Conservation (phyloP, 2,888 invertebrate species). For the Polyommatus icarus region DNA sequence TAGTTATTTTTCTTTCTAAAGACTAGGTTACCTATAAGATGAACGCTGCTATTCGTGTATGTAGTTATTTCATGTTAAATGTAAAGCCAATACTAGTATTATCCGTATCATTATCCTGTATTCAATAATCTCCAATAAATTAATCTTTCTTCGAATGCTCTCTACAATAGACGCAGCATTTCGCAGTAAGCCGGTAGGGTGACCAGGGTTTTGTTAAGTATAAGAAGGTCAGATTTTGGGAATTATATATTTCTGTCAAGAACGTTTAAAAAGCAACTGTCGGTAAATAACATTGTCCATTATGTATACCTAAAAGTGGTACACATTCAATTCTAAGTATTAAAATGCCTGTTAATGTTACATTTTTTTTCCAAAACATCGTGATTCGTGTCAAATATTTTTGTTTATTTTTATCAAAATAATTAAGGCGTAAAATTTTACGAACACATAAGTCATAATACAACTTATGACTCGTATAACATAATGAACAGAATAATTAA, state of each 20-base stretch:
- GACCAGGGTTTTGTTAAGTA: background rate
- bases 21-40: background rate
- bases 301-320: no score
- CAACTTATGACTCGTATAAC: background rate
- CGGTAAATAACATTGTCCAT: no score
- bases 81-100: background rate
- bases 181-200: constrained; percentile 21
- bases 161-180: constrained; percentile 16
- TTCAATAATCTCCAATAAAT: constrained; percentile 20
- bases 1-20: no score
- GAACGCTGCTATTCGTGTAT: background rate
- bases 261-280: no score
- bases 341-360: no score
- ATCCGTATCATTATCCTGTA: constrained; percentile 5
- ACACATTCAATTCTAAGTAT: no score
- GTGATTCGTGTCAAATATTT: no score
- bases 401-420: no score
- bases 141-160: constrained; percentile 20
- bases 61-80: background rate
- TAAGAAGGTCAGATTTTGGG: background rate
- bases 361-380: no score
- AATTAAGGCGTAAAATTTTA: background rate
- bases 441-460: background rate
- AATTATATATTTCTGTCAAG: background rate
- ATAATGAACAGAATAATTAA: background rate